phyloP scores from a whole-genome alignment of 1,140 invertebrate species.

The Carcinoscorpius rotundicauda region DNA sequence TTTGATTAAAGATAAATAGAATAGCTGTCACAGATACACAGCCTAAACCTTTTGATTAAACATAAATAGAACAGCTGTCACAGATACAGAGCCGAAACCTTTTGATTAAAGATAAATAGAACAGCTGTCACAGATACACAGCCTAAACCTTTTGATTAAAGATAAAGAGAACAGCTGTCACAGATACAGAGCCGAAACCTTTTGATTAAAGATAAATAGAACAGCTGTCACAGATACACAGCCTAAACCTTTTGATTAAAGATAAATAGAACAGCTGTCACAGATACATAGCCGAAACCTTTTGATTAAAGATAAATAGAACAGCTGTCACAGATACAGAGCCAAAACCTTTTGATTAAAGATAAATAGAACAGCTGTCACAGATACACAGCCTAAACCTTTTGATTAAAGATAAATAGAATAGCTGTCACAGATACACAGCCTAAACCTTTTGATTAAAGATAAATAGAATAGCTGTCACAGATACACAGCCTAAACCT shows the following conservation, averaged over 20 bases:
- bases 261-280: no score
- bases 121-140: not conserved
- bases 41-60: conserved; percentile 2
- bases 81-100: not conserved
- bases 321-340: not conserved
- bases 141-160: conserved; percentile 2
- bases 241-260: conserved; percentile 2
- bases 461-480: no score
- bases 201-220: conserved; percentile 5
- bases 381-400: not conserved
- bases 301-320: conserved; percentile 5
- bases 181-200: not conserved
- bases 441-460: conserved; percentile 2
- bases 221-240: not conserved
- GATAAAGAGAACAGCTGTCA: no score
- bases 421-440: not conserved
- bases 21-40: not conserved
- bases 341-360: conserved; percentile 2
- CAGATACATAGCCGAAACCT: not conserved
- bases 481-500: not conserved
- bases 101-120: conserved; percentile 5
- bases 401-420: conserved; percentile 5
- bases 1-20: conserved; percentile 5
- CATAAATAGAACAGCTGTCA: no score
- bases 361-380: no score